These are phyloP conservation scores for Drosophila infuscata DNA, from an alignment of 2,888 invertebrate genomes.

Conservation along the genomic window DNA sequence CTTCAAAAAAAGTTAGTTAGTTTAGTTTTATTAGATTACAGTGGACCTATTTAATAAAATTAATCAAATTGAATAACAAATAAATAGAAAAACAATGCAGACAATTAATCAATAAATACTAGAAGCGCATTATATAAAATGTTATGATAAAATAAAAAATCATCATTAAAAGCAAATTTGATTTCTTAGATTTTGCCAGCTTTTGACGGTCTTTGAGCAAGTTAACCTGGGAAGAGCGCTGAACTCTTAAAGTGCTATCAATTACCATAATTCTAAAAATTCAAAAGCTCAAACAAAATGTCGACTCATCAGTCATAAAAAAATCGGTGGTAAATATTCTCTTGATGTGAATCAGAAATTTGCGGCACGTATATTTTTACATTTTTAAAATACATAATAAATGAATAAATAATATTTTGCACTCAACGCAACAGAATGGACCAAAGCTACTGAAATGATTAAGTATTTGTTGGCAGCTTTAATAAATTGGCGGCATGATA, in stretches of 20 bases:
- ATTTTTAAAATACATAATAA: not conserved
- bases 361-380: conserved; percentile 10
- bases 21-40: conserved; percentile 8
- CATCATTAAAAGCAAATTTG: not conserved
- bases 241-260: conserved; percentile 24
- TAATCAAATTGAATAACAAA: not conserved
- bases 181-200: not conserved
- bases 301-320: conserved; percentile 30
- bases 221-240: not conserved
- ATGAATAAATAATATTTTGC: conserved; percentile 21
- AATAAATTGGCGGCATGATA: conserved; percentile 61
- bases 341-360: conserved; percentile 33
- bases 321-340: conserved; percentile 32
- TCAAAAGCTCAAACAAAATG: conserved; percentile 2
- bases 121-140: not conserved
- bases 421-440: conserved; percentile 22
- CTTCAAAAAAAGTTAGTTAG: not conserved
- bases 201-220: not conserved
- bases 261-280: conserved; percentile 24
- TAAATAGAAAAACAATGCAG: not conserved
- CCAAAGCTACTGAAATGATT: conserved; percentile 54
- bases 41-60: conserved; percentile 1
- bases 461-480: conserved; percentile 61
- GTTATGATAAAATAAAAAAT: not conserved
- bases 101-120: not conserved